Evolutionary conservation across 2,113 vertebrate species (phyloP).

Genomic region (Shinisaurus crocodilurus): DNA sequence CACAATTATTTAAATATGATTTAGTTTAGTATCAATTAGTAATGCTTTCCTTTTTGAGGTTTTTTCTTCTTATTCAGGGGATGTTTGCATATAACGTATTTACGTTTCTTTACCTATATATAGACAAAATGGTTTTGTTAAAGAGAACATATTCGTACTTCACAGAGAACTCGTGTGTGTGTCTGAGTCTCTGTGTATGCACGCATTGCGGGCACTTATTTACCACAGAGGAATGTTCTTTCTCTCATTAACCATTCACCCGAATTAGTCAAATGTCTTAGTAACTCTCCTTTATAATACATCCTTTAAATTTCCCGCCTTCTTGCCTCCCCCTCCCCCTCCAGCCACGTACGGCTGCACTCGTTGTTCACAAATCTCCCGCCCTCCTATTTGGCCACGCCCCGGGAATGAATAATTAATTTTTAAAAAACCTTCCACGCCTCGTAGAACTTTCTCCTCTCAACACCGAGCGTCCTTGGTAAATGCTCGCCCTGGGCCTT

Average conservation of each 20-base stretch:
- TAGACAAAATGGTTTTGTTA: neutral
- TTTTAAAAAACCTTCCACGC: no score
- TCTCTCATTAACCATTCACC: fast-evolving
- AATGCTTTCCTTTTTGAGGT: neutral
- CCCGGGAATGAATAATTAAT: neutral
- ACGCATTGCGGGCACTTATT: fast-evolving
- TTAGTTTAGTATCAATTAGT: neutral
- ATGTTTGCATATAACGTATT: neutral
- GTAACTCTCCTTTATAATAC: neutral
- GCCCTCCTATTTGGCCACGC: neutral
- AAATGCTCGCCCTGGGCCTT: no score
- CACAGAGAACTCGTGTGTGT: neutral
- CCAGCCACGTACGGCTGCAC: neutral
- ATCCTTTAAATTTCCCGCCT: neutral
- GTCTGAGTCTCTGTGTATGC: fast-evolving
- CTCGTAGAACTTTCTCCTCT: no score
- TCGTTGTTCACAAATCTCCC: neutral
- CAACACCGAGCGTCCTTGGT: neutral
- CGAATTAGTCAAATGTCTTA: no score
- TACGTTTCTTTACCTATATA: fast-evolving
- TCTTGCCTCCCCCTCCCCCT: neutral
- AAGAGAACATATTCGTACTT: neutral
- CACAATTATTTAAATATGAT: neutral
- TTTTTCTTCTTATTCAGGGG: neutral
- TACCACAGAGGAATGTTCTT: fast-evolving